Conservation (phyloP, 2,797 vertebrate species). For the Hybognathus amarus region DNA sequence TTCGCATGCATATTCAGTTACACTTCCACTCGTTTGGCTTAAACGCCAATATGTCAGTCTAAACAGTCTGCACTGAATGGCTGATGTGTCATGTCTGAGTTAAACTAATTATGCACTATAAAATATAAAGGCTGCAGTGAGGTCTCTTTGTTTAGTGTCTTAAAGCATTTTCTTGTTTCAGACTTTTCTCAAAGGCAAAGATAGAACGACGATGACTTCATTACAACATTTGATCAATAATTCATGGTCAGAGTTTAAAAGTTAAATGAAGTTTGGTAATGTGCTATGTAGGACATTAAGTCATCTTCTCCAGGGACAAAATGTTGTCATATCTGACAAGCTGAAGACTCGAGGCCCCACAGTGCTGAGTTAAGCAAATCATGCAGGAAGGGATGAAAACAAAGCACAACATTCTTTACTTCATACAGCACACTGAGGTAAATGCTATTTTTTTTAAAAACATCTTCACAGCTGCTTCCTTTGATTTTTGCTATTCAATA, state of each 20-base stretch:
- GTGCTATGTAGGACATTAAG: neutral
- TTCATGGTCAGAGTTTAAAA: constrained; percentile 9
- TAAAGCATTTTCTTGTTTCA: neutral
- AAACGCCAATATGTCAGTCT: neutral
- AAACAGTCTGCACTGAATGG: neutral
- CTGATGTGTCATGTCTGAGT: neutral
- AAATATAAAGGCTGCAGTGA: neutral
- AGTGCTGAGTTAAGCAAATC: constrained; percentile 29
- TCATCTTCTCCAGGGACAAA: constrained; percentile 4
- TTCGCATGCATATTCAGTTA: neutral
- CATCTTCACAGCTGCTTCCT: constrained; percentile 48
- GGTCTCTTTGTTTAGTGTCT: neutral
- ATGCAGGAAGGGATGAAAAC: constrained; percentile 28
- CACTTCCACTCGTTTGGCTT: neutral
- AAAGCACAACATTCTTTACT: constrained; percentile 39
- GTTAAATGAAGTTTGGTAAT: constrained; percentile 5
- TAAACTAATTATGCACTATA: neutral
- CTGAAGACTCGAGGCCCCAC: constrained; percentile 10
- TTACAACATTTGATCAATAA: constrained; percentile 44
- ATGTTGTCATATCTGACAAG: constrained; percentile 32
- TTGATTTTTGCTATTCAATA: constrained; percentile 25
- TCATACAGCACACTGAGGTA: constrained; percentile 26
- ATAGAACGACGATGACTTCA: neutral
- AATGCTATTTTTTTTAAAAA: constrained; percentile 15
- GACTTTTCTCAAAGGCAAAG: neutral